Percentiles rank a stretch among this genome's conserved stretches.
Evolutionary conservation across 2,113 vertebrate genomes (phyloP).

Genomic region (Pavo muticus): DNA sequence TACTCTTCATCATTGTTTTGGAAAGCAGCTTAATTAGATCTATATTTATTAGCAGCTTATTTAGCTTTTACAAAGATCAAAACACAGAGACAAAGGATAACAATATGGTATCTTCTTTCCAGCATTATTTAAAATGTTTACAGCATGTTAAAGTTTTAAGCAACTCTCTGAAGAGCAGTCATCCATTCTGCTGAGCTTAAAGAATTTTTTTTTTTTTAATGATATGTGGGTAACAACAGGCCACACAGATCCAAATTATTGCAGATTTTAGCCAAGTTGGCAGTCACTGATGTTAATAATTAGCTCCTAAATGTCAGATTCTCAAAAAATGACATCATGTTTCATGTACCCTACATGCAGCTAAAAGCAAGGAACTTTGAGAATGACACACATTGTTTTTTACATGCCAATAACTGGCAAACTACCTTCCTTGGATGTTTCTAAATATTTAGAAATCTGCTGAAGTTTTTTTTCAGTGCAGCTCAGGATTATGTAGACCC

Average conservation of each 20-base stretch:
- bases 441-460: background rate
- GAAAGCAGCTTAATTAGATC: constrained; percentile 69
- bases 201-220: constrained; percentile 46
- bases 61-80: constrained; percentile 69
- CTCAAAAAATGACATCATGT: background rate
- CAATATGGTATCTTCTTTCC: constrained; percentile 67
- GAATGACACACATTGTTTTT: background rate
- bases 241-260: constrained; percentile 61
- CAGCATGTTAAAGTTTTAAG: constrained; percentile 76
- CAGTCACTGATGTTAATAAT: constrained; percentile 49
- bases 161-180: constrained; percentile 55
- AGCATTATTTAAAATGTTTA: constrained; percentile 74
- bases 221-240: constrained; percentile 43
- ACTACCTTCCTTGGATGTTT: background rate
- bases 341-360: background rate
- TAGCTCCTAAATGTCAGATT: constrained; percentile 34
- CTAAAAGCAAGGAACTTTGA: background rate
- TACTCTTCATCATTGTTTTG: constrained; percentile 11
- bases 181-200: constrained; percentile 55
- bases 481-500: background rate
- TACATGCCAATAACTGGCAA: background rate
- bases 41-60: constrained; percentile 68
- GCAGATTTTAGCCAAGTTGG: constrained; percentile 43
- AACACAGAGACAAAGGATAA: constrained; percentile 65
- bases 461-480: background rate